These are phyloP conservation scores for Agriopis aurantiaria DNA, from an alignment of 2,888 invertebrate species.

Conservation along the genomic window DNA sequence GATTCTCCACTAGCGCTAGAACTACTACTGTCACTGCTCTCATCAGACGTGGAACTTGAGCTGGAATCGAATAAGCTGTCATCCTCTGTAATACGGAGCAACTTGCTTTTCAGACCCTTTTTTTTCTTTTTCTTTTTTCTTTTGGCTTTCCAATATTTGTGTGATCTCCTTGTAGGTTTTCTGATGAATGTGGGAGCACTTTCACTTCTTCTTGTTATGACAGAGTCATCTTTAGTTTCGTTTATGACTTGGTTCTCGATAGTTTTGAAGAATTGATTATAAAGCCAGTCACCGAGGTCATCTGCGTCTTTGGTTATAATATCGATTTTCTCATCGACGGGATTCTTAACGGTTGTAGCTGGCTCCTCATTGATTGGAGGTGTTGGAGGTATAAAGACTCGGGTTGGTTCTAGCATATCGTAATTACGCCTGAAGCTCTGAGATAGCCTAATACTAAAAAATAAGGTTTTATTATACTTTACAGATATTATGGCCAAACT, in stretches of 20 bases:
- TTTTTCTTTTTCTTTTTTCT: constrained; percentile 50
- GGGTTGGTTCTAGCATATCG: constrained; percentile 53
- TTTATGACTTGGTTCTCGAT: constrained; percentile 79
- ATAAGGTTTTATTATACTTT: constrained; percentile 28
- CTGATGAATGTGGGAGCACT: constrained; percentile 25
- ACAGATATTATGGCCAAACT: not conserved
- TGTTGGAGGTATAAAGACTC: constrained; percentile 42
- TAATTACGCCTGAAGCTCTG: constrained; percentile 61
- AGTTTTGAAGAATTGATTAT: constrained; percentile 80
- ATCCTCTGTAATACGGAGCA: constrained; percentile 72
- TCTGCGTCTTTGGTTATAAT: constrained; percentile 69
- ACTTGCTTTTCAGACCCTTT: constrained; percentile 63
- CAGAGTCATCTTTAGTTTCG: constrained; percentile 60
- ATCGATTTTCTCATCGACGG: constrained; percentile 60
- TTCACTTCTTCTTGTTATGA: constrained; percentile 65
- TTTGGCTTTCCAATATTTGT: constrained; percentile 51
- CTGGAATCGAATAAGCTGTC: constrained; percentile 73
- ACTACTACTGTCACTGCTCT: constrained; percentile 47
- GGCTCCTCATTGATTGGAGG: constrained; percentile 38
- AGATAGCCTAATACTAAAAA: constrained; percentile 67
- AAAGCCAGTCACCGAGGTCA: constrained; percentile 79
- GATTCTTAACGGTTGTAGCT: constrained; percentile 47
- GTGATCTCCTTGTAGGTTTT: constrained; percentile 51
- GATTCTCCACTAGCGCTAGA: constrained; percentile 39
- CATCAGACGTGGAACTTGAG: constrained; percentile 48